Conservation (phyloP, 2,888 invertebrate genomes). For the Agriopis aurantiaria region DNA sequence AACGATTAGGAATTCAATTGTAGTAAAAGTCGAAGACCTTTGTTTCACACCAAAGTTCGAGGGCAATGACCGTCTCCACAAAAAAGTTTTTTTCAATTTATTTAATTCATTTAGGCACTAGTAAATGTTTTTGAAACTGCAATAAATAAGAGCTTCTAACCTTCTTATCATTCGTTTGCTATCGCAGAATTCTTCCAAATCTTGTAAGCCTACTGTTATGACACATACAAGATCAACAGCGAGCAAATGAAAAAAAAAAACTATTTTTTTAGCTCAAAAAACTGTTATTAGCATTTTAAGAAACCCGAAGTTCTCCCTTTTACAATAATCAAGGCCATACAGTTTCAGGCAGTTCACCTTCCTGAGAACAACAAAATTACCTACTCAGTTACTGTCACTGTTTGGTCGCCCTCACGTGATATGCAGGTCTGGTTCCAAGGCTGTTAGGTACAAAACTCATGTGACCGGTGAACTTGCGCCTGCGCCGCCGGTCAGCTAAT, state of each 20-base stretch:
- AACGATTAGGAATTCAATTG: neutral
- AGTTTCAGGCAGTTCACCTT: constrained; percentile 9
- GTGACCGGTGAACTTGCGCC: constrained; percentile 24
- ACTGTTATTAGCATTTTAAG: neutral
- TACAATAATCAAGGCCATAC: constrained; percentile 1
- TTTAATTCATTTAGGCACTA: constrained; percentile 2
- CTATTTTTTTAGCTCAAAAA: neutral
- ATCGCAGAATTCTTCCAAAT: neutral
- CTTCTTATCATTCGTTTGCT: neutral
- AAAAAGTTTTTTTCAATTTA: constrained; percentile 7
- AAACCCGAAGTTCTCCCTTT: neutral
- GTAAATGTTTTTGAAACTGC: neutral
- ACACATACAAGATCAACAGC: constrained; percentile 1
- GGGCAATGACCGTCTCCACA: neutral
- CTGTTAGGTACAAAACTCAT: constrained; percentile 21
- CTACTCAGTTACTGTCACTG: constrained; percentile 9
- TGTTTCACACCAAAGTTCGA: neutral
- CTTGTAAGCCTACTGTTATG: neutral
- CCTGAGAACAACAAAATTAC: neutral
- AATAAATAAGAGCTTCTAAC: neutral
- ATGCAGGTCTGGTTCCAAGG: constrained; percentile 20
- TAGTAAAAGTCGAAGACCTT: constrained; percentile 8
- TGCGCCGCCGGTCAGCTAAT: constrained; percentile 31
- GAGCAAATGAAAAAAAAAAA: neutral
- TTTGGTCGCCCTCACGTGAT: constrained; percentile 8